Percentiles rank a stretch among this genome's conserved stretches.
These are phyloP conservation scores for Magallana ariakensis DNA, from an alignment of 1,140 invertebrate genomes.

Conservation along the genomic window DNA sequence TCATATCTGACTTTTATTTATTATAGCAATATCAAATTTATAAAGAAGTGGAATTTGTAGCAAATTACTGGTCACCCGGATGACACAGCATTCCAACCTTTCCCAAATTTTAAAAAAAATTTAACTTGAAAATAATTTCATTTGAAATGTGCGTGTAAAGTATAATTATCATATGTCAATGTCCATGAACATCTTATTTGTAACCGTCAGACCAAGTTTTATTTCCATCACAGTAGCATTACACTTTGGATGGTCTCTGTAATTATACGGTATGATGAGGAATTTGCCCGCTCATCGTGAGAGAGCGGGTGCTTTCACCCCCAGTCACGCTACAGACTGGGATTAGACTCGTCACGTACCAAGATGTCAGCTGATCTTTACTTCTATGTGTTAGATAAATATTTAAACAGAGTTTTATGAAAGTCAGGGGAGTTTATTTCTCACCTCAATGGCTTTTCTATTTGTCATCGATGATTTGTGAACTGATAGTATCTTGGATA, in stretches of 20 bases:
- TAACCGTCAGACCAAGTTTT: neutral
- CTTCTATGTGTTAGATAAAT: neutral
- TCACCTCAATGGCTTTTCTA: slow-evolving; percentile 3
- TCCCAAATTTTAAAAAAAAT: neutral
- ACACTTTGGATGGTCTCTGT: neutral
- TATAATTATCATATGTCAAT: neutral
- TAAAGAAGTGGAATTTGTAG: no score
- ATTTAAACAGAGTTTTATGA: slow-evolving; percentile 14
- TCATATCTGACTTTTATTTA: no score
- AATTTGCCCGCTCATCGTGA: neutral
- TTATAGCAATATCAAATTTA: no score
- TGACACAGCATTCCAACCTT: no score
- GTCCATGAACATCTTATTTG: slow-evolving; percentile 24
- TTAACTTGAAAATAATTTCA: neutral
- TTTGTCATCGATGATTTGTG: slow-evolving; percentile 9
- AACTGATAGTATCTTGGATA: neutral
- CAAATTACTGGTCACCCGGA: no score
- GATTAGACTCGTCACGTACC: neutral
- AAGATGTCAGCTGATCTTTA: neutral
- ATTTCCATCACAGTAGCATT: neutral
- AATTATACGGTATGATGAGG: neutral
- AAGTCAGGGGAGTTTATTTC: neutral
- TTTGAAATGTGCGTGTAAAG: neutral
- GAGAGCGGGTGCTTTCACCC: neutral
- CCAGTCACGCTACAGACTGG: neutral